A percentile compares a stretch with the other conserved stretches of the same genome.
Evolutionary conservation across 2,113 vertebrate species (phyloP).

Genomic region (Corythoichthys intestinalis): DNA sequence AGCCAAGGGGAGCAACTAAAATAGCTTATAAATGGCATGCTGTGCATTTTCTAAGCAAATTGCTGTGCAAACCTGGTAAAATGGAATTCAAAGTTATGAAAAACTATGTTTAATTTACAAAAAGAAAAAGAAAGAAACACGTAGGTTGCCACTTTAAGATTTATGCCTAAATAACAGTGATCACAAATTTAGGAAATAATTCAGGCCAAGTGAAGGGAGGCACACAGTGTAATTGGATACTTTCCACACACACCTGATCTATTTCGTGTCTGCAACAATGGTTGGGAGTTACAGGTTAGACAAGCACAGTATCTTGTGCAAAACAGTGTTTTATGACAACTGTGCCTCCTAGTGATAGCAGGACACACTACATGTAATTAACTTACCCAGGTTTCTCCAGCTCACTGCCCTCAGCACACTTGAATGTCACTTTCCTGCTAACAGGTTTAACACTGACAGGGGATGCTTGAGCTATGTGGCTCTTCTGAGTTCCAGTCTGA

Average conservation of each 20-base stretch:
- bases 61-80: no score
- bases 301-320: neutral
- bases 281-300: neutral
- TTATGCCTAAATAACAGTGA: neutral
- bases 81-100: no score
- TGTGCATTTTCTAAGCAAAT: no score
- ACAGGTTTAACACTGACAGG: conserved; percentile 45
- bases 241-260: neutral
- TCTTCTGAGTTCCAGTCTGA: conserved; percentile 59
- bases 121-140: no score
- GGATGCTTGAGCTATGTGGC: conserved; percentile 35
- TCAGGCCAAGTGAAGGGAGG: neutral
- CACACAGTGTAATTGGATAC: neutral
- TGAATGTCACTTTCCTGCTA: conserved; percentile 77
- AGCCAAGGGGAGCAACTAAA: no score
- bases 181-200: neutral
- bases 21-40: no score
- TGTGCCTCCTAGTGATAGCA: conserved; percentile 62
- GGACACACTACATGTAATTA: neutral
- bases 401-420: conserved; percentile 71
- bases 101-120: no score
- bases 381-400: conserved; percentile 71
- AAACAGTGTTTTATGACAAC: conserved; percentile 6
- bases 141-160: no score
- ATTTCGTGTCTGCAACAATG: neutral